Evolutionary conservation across 2,797 vertebrate genomes (phyloP).

Genomic region (Setipinna tenuifilis): DNA sequence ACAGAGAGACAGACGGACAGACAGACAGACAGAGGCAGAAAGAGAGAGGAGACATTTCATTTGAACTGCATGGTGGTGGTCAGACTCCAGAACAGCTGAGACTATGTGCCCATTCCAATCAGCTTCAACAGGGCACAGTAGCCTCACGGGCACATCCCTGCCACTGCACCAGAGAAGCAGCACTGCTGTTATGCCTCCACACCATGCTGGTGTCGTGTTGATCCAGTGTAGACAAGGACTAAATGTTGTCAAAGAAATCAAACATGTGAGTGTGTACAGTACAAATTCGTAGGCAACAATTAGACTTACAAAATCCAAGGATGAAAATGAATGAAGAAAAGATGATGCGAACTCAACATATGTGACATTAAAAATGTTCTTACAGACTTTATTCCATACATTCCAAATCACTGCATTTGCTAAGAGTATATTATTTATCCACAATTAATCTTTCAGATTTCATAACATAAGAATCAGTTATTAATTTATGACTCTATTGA

Average conservation of each 20-base stretch:
- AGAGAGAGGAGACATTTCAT: slow-evolving; percentile 17
- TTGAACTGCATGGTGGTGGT: slow-evolving; percentile 2
- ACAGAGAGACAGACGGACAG: not conserved
- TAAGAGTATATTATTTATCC: not conserved
- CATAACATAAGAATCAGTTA: not conserved
- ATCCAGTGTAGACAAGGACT: not conserved
- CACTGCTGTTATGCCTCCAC: not conserved
- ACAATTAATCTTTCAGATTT: not conserved
- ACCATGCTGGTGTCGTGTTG: not conserved
- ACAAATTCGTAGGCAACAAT: not conserved
- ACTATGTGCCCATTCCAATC: slow-evolving; percentile 39
- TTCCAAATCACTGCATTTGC: too few species aligned
- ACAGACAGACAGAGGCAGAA: not conserved
- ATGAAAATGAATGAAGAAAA: too few species aligned
- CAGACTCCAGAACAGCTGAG: slow-evolving; percentile 31
- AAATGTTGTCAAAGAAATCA: not conserved
- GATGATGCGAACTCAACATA: too few species aligned
- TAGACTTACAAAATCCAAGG: too few species aligned
- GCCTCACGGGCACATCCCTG: slow-evolving; percentile 12
- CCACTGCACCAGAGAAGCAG: not conserved
- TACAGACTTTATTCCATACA: too few species aligned
- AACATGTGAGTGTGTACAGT: not conserved
- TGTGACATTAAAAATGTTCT: too few species aligned
- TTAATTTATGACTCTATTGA: not conserved
- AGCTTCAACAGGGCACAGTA: slow-evolving; percentile 31